A percentile compares a stretch with the other conserved stretches of the same genome.
Evolutionary conservation across 2,888 invertebrate genomes (phyloP).

Genomic region (Leptarthrus brevirostris): DNA sequence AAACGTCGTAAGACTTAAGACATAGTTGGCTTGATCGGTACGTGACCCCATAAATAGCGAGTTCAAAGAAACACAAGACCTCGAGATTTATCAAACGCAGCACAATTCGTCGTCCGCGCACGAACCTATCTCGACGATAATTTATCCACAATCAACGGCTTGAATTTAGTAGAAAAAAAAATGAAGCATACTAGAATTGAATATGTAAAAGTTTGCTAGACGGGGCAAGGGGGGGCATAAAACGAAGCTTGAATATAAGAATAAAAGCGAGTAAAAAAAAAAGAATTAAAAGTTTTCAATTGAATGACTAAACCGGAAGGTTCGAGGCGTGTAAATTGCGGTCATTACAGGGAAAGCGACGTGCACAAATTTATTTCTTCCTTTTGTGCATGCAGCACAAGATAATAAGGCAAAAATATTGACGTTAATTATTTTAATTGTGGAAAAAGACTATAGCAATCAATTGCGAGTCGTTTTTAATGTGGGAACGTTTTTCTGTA

Average conservation of each 20-base stretch:
- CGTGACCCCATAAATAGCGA: constrained; percentile 33
- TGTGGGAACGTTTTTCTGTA: constrained; percentile 26
- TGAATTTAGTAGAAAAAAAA: constrained; percentile 26
- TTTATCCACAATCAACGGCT: constrained; percentile 26
- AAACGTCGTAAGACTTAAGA: constrained; percentile 14
- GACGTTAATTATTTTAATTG: constrained; percentile 34
- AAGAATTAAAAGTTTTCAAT: constrained; percentile 24
- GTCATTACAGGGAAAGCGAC: constrained; percentile 10
- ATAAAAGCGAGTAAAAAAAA: background rate
- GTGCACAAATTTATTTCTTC: constrained; percentile 25
- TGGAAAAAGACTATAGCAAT: constrained; percentile 20
- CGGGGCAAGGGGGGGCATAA: background rate
- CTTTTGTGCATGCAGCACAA: background rate
- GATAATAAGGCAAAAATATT: background rate
- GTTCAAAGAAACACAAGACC: constrained; percentile 12
- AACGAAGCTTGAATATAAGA: background rate
- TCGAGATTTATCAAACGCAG: constrained; percentile 17
- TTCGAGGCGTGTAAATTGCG: background rate
- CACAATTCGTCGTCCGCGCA: background rate
- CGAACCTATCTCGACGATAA: constrained; percentile 9
- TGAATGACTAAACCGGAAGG: constrained; percentile 8
- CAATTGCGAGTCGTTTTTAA: constrained; percentile 27
- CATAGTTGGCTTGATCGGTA: background rate
- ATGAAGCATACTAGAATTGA: background rate
- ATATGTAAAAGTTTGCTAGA: constrained; percentile 10